Evolutionary conservation across 1,140 invertebrate genomes (phyloP).

Genomic region (Branchinecta lynchi): DNA sequence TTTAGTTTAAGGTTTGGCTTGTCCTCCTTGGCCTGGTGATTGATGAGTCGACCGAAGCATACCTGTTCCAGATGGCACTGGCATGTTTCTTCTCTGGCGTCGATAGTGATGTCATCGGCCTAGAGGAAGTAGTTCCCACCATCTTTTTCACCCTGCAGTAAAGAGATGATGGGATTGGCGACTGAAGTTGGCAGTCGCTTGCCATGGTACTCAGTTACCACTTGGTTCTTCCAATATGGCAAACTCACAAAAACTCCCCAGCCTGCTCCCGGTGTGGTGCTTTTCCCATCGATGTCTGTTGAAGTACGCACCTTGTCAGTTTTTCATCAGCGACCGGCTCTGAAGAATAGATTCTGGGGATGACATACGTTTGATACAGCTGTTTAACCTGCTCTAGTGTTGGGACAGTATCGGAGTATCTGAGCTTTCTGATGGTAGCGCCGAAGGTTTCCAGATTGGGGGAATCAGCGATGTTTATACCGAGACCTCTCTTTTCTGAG

Average conservation of each 20-base stretch:
- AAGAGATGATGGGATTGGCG: neutral
- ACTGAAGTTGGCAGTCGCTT: neutral
- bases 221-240: constrained; percentile 4
- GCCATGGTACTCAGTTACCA: constrained; percentile 5
- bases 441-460: neutral
- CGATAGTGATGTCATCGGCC: neutral
- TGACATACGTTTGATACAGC: neutral
- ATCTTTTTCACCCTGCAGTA: constrained; percentile 4
- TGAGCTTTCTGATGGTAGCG: neutral
- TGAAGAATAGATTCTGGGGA: neutral
- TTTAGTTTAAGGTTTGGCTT: neutral
- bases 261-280: neutral
- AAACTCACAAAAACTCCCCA: neutral
- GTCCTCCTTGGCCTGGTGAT: neutral
- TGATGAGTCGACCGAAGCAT: neutral
- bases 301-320: neutral
- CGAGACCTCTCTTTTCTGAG: neutral
- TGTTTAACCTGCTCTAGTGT: neutral
- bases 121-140: neutral
- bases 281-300: neutral
- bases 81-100: neutral
- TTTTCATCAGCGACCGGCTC: neutral
- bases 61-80: neutral
- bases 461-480: neutral
- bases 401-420: neutral